Conservation (phyloP, 2,797 vertebrate genomes). For the Botia kubotai region DNA sequence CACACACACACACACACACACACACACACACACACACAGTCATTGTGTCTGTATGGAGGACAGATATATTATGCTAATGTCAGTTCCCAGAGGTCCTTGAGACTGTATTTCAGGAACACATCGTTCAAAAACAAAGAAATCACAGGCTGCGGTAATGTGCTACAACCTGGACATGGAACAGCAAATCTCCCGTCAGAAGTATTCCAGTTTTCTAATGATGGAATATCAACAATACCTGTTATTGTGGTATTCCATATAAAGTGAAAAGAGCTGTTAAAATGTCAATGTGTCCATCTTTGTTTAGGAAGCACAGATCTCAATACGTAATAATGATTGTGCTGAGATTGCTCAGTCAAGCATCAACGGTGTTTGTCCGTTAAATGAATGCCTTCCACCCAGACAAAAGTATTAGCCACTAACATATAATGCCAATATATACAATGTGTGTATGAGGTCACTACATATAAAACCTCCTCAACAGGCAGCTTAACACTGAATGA, state of each 20-base stretch:
- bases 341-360: conserved; percentile 28
- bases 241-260: conserved; percentile 13
- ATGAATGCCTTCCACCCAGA: too few relatives aligned
- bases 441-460: too few relatives aligned
- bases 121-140: background rate
- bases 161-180: too few relatives aligned
- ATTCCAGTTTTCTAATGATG: conserved; percentile 1
- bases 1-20: too few relatives aligned
- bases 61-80: background rate
- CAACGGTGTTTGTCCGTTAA: background rate
- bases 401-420: too few relatives aligned
- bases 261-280: conserved; percentile 12
- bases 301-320: conserved; percentile 16
- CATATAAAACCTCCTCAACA: too few relatives aligned
- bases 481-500: too few relatives aligned
- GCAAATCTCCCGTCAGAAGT: background rate
- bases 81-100: background rate
- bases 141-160: background rate
- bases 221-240: conserved; percentile 38
- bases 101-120: background rate
- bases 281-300: background rate
- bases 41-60: background rate
- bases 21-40: background rate
- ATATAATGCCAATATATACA: too few relatives aligned
- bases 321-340: conserved; percentile 36